Conservation (phyloP, 2,888 invertebrate genomes). For the Gasteruption jaculator region DNA sequence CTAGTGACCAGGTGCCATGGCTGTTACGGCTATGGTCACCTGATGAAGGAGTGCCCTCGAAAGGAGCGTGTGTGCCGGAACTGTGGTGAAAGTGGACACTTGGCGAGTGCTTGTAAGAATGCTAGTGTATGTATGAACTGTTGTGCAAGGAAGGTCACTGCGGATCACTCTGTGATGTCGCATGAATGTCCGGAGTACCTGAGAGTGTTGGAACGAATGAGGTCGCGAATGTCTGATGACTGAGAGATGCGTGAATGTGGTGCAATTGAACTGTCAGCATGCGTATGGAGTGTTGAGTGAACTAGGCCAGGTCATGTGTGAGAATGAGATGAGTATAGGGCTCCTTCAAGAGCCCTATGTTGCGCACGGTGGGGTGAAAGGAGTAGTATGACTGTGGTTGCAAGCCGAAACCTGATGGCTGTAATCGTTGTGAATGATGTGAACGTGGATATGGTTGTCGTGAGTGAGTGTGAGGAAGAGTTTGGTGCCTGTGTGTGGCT, state of each 20-base stretch:
- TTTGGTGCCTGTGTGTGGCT: constrained; percentile 15
- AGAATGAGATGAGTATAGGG: constrained; percentile 6
- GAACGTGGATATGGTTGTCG: neutral
- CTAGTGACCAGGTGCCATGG: constrained; percentile 4
- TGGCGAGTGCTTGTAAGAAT: neutral
- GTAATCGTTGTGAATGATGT: constrained; percentile 7
- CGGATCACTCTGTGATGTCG: constrained; percentile 9
- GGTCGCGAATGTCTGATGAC: constrained; percentile 1
- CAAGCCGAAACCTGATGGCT: neutral
- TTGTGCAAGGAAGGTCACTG: neutral
- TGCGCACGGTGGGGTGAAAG: neutral
- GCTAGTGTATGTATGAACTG: constrained; percentile 13
- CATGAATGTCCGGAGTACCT: constrained; percentile 9
- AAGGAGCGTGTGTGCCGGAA: constrained; percentile 6
- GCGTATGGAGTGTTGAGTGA: constrained; percentile 15
- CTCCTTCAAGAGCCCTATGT: constrained; percentile 15
- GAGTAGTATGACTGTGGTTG: no score
- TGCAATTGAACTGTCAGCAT: constrained; percentile 15
- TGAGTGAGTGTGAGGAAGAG: constrained; percentile 1
- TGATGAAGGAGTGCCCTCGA: constrained; percentile 3
- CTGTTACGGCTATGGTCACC: constrained; percentile 11
- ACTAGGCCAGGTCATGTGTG: constrained; percentile 2
- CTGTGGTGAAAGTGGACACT: constrained; percentile 12
- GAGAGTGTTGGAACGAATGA: neutral
- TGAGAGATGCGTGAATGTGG: neutral